A percentile compares a stretch with the other conserved stretches of the same genome.
Conservation (phyloP, 2,113 vertebrate species). For the Fukomys damarensis region DNA sequence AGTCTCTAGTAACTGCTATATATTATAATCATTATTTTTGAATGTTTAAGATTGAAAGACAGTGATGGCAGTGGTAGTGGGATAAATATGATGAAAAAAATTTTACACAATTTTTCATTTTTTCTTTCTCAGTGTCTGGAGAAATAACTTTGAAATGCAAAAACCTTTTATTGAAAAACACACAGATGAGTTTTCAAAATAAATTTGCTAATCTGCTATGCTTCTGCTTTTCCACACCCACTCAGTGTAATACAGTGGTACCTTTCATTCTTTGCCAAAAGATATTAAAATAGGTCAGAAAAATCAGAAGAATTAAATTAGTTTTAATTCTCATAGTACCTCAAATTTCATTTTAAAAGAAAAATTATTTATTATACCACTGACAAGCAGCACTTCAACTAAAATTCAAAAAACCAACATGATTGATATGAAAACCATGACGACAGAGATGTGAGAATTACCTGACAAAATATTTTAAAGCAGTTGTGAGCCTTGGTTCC, state of each 20-base stretch:
- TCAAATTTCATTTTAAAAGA: neutral
- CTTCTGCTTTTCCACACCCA: neutral
- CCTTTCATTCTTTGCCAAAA: neutral
- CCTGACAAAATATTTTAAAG: neutral
- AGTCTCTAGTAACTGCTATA: neutral
- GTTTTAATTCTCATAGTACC: neutral
- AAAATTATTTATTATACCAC: neutral
- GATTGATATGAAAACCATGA: neutral
- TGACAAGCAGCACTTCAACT: neutral
- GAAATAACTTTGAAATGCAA: neutral
- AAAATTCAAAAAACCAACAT: neutral
- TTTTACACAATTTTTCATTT: neutral
- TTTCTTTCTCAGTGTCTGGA: neutral
- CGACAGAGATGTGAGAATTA: neutral
- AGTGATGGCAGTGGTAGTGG: neutral
- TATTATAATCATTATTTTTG: neutral
- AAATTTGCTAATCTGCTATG: neutral
- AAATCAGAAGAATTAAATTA: neutral
- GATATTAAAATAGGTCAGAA: neutral
- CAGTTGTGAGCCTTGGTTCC: slow-evolving; percentile 79
- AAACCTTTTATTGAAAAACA: neutral
- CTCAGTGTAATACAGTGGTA: neutral
- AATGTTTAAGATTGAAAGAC: neutral
- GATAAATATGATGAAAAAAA: neutral
- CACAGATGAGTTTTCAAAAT: neutral